Percentiles rank a stretch among this genome's conserved stretches.
Evolutionary conservation across 2,113 vertebrate species (phyloP).

Genomic region (Grammomys dolichurus): DNA sequence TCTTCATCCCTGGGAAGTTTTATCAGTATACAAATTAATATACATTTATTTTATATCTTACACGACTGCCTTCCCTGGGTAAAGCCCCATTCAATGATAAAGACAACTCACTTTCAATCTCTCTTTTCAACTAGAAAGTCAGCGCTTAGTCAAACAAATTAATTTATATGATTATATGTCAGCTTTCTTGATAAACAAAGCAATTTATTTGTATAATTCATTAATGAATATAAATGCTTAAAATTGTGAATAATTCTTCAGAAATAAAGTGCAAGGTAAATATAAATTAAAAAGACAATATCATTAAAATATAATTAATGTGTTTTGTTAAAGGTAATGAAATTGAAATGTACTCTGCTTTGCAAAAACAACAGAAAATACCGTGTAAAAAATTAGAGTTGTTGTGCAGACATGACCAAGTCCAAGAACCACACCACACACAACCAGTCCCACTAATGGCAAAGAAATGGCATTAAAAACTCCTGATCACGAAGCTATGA

Average conservation of each 20-base stretch:
- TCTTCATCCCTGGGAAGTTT: neutral
- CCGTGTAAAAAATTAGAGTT: neutral
- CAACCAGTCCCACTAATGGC: no score
- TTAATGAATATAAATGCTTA: constrained; percentile 14
- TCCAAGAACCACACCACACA: no score
- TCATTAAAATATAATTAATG: neutral
- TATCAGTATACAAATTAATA: neutral
- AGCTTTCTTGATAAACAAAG: constrained; percentile 53
- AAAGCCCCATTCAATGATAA: neutral
- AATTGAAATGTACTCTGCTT: neutral
- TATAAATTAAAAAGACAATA: constrained; percentile 29
- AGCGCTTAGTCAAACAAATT: neutral
- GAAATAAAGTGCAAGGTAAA: constrained; percentile 49
- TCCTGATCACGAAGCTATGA: accelerated
- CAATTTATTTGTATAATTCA: neutral
- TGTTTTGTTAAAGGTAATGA: constrained; percentile 6
- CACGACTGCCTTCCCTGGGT: neutral
- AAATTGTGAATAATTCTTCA: constrained; percentile 24
- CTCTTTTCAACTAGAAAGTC: neutral
- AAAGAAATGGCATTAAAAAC: no score
- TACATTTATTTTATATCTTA: neutral
- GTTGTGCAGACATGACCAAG: no score
- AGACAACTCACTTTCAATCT: neutral
- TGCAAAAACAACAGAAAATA: neutral
- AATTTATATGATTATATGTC: constrained; percentile 11